A percentile compares a stretch with the other conserved stretches of the same genome.
Conservation (phyloP, 2,113 vertebrate genomes). For the Picathartes gymnocephalus region DNA sequence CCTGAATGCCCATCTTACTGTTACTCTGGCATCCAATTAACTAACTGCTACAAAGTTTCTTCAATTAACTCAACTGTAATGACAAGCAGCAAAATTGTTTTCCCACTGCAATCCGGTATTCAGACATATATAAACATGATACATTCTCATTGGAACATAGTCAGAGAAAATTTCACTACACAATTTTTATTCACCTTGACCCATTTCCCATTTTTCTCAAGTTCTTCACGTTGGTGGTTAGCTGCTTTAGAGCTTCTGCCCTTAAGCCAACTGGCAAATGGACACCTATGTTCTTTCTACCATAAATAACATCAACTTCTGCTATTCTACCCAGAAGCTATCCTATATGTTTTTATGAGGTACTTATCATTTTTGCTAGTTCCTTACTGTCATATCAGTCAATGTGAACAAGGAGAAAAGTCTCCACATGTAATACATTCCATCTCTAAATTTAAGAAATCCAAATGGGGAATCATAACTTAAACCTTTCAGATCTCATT, state of each 20-base stretch:
- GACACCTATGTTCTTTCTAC: neutral
- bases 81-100: neutral
- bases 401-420: neutral
- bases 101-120: neutral
- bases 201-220: neutral
- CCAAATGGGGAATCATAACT: neutral
- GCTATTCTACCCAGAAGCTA: neutral
- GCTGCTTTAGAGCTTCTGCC: neutral
- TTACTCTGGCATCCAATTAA: constrained; percentile 1
- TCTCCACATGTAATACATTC: neutral
- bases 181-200: neutral
- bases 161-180: neutral
- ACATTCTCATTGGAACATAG: neutral
- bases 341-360: neutral
- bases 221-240: neutral
- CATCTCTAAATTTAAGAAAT: neutral
- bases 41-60: constrained; percentile 19
- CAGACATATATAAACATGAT: neutral
- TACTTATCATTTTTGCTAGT: neutral
- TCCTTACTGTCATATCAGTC: neutral
- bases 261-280: neutral
- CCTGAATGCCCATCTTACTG: neutral
- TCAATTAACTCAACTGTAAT: neutral
- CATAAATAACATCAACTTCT: neutral
- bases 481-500: neutral